Evolutionary conservation across 2,113 vertebrate species (phyloP), one percentile per base, ranked within the genome.

Genomic region (Cairina moschata): DNA sequence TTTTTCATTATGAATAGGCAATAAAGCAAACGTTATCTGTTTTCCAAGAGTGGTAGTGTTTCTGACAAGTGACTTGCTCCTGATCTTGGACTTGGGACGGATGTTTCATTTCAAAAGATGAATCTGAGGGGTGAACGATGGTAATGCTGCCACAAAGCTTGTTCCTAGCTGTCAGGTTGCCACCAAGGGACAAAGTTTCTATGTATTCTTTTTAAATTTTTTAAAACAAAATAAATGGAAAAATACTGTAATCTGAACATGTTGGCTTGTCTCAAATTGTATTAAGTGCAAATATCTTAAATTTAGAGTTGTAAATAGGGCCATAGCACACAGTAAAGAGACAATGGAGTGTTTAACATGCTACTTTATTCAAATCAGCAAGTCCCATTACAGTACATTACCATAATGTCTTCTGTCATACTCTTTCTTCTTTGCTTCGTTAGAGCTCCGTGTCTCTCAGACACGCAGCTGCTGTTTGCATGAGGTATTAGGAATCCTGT

Each of bases 321-420:
- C 71, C 68, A 10, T 14, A 62, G 59, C 82, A 63, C 50, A 22
- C 40, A 68, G 52, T 25, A 55, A 77, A 71, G 90, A 81, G 88
- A 4, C 46, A 6, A 63, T 9, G 34, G 79, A 78, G 92, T 85
- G 82, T 90, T 96, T 83, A 91, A 95, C 90, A 84, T 46, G 74
- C 90, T 92, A 13, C 84, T 96, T 91, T 90, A 92, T 92, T 93
- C 88, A 83, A 91, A 96, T 86, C 85, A 95, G 91, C 86, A 93
- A 97, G 93, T 56, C 65, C 95, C 95, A 87, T 93, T 95, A 92
- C 40, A 78, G 81, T 52, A 34, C 94, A 94, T 95, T 91, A 91
- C 83, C 5, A 11, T 95, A 95, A 96, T 90, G 34, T 54, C 90
- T 92, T 76, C 95, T 96, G 95, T 88, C 95, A 88, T 34, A 71